Evolutionary conservation across 2,797 vertebrate species (phyloP).

Genomic region (Poecilia wingei): DNA sequence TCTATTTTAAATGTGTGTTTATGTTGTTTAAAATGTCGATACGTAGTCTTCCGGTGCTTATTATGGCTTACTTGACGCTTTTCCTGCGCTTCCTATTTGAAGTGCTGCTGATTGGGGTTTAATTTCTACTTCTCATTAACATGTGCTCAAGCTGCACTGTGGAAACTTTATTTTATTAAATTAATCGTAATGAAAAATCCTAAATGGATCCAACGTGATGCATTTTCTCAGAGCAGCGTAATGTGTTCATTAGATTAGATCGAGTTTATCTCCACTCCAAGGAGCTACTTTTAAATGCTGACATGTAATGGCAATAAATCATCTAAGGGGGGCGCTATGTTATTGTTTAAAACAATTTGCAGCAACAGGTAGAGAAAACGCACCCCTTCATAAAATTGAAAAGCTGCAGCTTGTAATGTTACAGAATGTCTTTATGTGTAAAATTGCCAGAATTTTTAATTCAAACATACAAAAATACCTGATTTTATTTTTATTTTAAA

Average conservation of each 20-base stretch:
- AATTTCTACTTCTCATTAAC: slow-evolving; percentile 33
- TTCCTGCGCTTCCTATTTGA: slow-evolving; percentile 62
- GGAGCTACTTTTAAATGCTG: not conserved
- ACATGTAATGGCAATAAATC: not conserved
- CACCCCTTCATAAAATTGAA: not conserved
- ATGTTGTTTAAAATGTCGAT: not conserved
- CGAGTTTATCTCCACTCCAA: not conserved
- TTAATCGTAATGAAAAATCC: not conserved
- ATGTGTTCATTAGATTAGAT: not conserved
- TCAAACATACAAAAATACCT: not conserved
- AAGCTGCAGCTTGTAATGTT: not conserved
- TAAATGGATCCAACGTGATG: not conserved
- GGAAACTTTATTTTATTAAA: not conserved
- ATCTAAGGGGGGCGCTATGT: not conserved
- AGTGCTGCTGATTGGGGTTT: slow-evolving; percentile 56
- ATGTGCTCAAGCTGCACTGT: slow-evolving; percentile 9
- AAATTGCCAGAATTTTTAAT: not conserved
- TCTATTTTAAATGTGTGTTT: not conserved
- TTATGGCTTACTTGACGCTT: slow-evolving; percentile 30
- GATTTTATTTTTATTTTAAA: not conserved
- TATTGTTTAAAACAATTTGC: not conserved
- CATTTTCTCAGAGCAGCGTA: not conserved
- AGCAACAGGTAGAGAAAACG: not conserved
- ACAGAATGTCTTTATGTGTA: not conserved
- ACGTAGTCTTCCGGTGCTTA: slow-evolving; percentile 17